A percentile compares a stretch with the other conserved stretches of the same genome.
These are phyloP conservation scores for Leptobrachium leishanense DNA, from an alignment of 2,113 vertebrate genomes.

Conservation along the genomic window DNA sequence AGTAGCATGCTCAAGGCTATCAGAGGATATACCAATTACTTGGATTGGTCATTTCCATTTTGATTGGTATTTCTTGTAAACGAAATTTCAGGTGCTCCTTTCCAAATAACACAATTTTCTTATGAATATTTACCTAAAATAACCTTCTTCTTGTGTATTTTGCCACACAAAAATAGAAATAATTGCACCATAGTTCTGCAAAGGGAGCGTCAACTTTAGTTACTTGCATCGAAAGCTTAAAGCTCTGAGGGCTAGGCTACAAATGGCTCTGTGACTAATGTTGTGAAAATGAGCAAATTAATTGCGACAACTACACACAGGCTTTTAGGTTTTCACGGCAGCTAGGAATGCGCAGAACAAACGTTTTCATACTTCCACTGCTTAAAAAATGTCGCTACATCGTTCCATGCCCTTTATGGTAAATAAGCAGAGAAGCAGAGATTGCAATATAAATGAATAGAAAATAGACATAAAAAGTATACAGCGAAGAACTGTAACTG, in stretches of 20 bases:
- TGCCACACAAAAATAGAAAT: background rate
- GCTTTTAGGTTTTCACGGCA: slow-evolving; percentile 1
- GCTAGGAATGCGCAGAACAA: background rate
- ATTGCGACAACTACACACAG: slow-evolving; percentile 30
- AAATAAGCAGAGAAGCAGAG: background rate
- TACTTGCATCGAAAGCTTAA: slow-evolving; percentile 30
- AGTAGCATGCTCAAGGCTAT: background rate
- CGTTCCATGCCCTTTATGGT: background rate
- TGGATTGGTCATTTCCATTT: background rate
- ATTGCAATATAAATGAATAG: background rate
- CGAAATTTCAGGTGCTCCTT: background rate
- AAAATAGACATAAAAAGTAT: background rate
- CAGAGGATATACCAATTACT: background rate
- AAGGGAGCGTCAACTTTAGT: slow-evolving; percentile 37
- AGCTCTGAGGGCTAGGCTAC: slow-evolving; percentile 7
- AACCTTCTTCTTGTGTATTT: background rate
- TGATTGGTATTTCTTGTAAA: background rate
- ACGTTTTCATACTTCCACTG: background rate
- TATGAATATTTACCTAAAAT: slow-evolving; percentile 20
- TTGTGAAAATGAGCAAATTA: slow-evolving; percentile 39
- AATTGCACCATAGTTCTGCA: slow-evolving; percentile 28
- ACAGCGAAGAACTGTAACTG: background rate
- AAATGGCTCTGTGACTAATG: slow-evolving; percentile 34
- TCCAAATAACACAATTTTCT: background rate
- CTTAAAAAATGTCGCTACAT: background rate